phyloP scores from a whole-genome alignment of 2,113 vertebrate species.

The Seriola rivoliana region DNA sequence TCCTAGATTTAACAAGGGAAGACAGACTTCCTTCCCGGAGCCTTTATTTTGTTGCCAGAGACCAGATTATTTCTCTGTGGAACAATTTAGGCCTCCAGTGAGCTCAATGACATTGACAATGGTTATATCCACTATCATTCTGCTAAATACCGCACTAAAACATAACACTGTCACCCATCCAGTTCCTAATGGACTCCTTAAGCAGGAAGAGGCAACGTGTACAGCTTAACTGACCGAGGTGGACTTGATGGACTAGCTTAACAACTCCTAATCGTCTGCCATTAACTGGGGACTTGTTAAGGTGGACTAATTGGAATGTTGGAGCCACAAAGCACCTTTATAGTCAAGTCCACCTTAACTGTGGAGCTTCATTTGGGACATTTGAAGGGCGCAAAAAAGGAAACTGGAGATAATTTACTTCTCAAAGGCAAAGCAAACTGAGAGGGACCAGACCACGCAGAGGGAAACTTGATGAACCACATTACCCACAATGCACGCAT shows the following conservation, averaged over 20 bases:
- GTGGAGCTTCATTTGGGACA: conserved; percentile 32
- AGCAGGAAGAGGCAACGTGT: conserved; percentile 52
- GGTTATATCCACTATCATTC: conserved; percentile 35
- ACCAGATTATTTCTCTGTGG: conserved; percentile 14
- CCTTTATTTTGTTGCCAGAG: conserved; percentile 26
- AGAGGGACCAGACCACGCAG: conserved; percentile 8
- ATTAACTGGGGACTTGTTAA: conserved; percentile 19
- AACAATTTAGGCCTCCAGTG: conserved; percentile 30
- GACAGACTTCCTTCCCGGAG: neutral
- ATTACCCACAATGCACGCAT: conserved; percentile 60
- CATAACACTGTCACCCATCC: conserved; percentile 1
- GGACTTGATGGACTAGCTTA: conserved; percentile 13
- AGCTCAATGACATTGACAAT: conserved; percentile 49
- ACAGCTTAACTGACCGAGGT: conserved; percentile 51
- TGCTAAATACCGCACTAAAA: conserved; percentile 34
- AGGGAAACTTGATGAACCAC: conserved; percentile 26
- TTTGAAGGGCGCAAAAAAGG: conserved; percentile 6
- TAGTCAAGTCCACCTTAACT: conserved; percentile 36
- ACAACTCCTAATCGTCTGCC: conserved; percentile 20
- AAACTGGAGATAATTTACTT: conserved; percentile 29
- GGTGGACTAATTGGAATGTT: conserved; percentile 28
- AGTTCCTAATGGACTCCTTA: conserved; percentile 35
- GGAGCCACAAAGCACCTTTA: conserved; percentile 66
- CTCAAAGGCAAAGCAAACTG: conserved; percentile 20
- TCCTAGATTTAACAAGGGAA: neutral